Percentiles rank a stretch among this genome's conserved stretches.
Evolutionary conservation across 1,140 invertebrate species (phyloP).

Genomic region (Ceratina australensis): DNA sequence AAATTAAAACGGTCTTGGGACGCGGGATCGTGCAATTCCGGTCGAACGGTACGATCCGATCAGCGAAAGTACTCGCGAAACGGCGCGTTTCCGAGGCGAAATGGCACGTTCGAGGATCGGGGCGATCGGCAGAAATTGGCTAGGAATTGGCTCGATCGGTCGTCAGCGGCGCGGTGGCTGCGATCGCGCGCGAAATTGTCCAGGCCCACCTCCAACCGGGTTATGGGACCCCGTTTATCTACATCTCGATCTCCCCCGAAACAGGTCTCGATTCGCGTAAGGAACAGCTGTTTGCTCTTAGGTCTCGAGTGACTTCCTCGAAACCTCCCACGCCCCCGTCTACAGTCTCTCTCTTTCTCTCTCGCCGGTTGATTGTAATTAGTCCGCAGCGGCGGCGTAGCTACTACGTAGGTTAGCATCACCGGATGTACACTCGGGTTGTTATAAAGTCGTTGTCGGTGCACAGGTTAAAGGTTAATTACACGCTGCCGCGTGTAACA

Average conservation of each 20-base stretch:
- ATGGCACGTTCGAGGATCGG: conserved; percentile 23
- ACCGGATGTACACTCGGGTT: conserved; percentile 63
- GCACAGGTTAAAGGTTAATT: conserved; percentile 70
- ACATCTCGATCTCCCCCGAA: conserved; percentile 32
- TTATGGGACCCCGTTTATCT: conserved; percentile 42
- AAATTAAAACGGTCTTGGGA: conserved; percentile 39
- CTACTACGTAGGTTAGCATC: conserved; percentile 16
- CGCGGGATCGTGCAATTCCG: conserved; percentile 6
- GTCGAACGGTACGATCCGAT: conserved; percentile 40
- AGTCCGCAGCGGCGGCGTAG: conserved; percentile 27
- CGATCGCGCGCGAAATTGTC: conserved; percentile 46
- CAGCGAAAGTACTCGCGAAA: conserved; percentile 40
- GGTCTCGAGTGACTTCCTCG: not conserved
- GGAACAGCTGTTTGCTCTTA: conserved; percentile 38
- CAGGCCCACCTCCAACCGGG: conserved; percentile 26
- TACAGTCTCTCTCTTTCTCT: conserved; percentile 4
- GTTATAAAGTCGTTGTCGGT: conserved; percentile 69
- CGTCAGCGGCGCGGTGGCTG: conserved; percentile 28
- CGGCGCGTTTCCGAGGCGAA: conserved; percentile 14
- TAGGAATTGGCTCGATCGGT: conserved; percentile 40
- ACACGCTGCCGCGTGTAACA: conserved; percentile 67
- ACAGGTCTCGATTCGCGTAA: conserved; percentile 37
- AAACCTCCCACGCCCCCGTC: not conserved
- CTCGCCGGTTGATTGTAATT: conserved; percentile 48
- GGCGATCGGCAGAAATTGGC: conserved; percentile 46